Conservation (phyloP, 1,140 invertebrate genomes). For the Psix sp. region DNA sequence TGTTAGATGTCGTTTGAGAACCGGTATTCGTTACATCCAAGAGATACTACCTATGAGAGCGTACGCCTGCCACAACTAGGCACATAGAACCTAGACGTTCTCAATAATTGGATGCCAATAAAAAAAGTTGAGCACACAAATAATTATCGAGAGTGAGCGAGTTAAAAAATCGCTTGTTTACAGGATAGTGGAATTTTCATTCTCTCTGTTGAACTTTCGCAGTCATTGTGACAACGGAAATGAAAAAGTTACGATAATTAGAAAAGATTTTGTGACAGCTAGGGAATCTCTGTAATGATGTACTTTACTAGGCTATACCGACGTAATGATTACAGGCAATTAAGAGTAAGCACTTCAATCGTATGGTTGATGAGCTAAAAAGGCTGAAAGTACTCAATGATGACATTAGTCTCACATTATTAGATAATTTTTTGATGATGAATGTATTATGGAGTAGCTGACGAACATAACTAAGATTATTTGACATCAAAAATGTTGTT, state of each 20-base stretch:
- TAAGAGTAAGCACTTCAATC: slow-evolving; percentile 33
- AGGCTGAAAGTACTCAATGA: background rate
- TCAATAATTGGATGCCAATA: slow-evolving; percentile 55
- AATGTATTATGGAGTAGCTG: too few relatives aligned
- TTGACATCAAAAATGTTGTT: too few relatives aligned
- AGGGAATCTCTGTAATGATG: slow-evolving; percentile 9
- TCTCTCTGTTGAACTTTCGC: background rate
- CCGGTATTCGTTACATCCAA: slow-evolving; percentile 66
- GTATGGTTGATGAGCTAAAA: slow-evolving; percentile 9
- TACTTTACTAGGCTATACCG: slow-evolving; percentile 16
- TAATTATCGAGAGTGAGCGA: slow-evolving; percentile 46
- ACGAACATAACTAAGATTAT: too few relatives aligned
- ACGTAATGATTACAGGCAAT: slow-evolving; percentile 24
- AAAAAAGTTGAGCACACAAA: slow-evolving; percentile 56
- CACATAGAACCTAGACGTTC: slow-evolving; percentile 30
- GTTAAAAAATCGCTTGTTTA: slow-evolving; percentile 35
- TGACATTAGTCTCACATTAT: background rate
- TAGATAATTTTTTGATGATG: background rate
- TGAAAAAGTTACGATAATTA: slow-evolving; percentile 30
- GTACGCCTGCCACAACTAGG: slow-evolving; percentile 7
- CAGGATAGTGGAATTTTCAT: slow-evolving; percentile 30
- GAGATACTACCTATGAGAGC: slow-evolving; percentile 29
- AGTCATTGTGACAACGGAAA: slow-evolving; percentile 8
- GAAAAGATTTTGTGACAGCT: slow-evolving; percentile 10
- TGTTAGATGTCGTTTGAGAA: slow-evolving; percentile 71